A percentile compares a stretch with the other conserved stretches of the same genome.
These are phyloP conservation scores for Patella vulgata DNA, from an alignment of 1,140 invertebrate species.

Conservation along the genomic window DNA sequence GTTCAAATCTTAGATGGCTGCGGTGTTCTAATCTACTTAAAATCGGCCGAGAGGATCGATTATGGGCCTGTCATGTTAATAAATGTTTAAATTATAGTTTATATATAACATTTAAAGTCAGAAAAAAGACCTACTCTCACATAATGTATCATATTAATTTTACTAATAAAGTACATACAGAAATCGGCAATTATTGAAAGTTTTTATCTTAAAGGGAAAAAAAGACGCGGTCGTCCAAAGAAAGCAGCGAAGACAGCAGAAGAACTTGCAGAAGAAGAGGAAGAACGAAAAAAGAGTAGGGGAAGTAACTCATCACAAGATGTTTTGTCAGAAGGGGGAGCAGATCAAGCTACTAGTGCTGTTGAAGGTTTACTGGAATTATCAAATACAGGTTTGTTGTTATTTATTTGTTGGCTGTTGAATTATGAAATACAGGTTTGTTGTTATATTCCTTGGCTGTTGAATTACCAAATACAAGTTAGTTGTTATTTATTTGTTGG, in stretches of 20 bases:
- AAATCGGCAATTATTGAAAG: neutral
- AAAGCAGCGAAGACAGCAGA: constrained; percentile 1
- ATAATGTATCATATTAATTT: no score
- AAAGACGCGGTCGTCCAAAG: constrained; percentile 57
- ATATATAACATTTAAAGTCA: no score
- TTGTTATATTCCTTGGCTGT: no score
- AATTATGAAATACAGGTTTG: constrained; percentile 15
- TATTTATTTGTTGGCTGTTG: constrained; percentile 5
- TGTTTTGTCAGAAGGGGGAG: neutral
- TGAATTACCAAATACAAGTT: constrained; percentile 56
- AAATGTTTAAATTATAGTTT: no score
- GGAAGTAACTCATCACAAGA: neutral
- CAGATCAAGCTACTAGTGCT: constrained; percentile 42
- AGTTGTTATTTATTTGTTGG: neutral
- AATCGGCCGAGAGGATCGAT: no score
- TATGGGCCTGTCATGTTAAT: no score
- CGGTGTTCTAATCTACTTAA: no score
- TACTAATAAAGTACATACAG: no score
- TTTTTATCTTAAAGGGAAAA: constrained; percentile 38
- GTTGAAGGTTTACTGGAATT: constrained; percentile 58
- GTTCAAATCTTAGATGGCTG: no score
- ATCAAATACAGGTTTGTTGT: constrained; percentile 49
- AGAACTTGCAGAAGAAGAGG: neutral
- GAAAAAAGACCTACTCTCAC: no score
- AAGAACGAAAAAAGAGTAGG: constrained; percentile 1